These are phyloP conservation scores for Oscheius sp. DNA, from an alignment of 2,888 invertebrate genomes.

Conservation along the genomic window DNA sequence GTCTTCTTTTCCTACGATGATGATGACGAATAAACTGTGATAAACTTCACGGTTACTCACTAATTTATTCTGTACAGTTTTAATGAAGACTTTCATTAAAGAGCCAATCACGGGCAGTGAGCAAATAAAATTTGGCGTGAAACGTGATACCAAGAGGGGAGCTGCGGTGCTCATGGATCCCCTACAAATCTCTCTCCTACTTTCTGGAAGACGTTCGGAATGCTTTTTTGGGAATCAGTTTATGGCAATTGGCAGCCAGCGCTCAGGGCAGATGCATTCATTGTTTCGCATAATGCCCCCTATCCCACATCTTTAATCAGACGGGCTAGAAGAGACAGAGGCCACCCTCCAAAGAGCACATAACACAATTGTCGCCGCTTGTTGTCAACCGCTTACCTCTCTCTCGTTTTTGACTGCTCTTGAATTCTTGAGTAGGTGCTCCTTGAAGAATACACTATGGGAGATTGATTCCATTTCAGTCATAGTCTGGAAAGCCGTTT, in stretches of 20 bases:
- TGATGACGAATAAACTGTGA: slow-evolving; percentile 28
- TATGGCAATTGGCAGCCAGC: background rate
- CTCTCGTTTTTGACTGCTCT: background rate
- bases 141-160: slow-evolving; percentile 12
- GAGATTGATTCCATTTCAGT: too few species aligned
- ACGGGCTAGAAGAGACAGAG: background rate
- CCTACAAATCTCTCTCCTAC: too few species aligned
- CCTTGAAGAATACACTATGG: too few species aligned
- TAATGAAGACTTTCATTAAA: slow-evolving; percentile 7
- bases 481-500: too few species aligned
- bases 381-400: slow-evolving; percentile 25
- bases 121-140: slow-evolving; percentile 30
- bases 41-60: background rate
- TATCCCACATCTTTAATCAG: slow-evolving; percentile 37
- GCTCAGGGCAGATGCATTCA: slow-evolving; percentile 24
- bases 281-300: slow-evolving; percentile 34
- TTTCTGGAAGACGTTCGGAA: background rate
- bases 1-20: slow-evolving; percentile 85
- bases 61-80: background rate
- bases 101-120: slow-evolving; percentile 11
- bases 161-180: background rate
- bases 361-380: slow-evolving; percentile 32
- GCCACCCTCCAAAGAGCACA: slow-evolving; percentile 22
- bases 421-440: too few species aligned
- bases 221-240: background rate